Conservation (phyloP, 2,113 vertebrate species). For the Forbesichthys papilliferus region DNA sequence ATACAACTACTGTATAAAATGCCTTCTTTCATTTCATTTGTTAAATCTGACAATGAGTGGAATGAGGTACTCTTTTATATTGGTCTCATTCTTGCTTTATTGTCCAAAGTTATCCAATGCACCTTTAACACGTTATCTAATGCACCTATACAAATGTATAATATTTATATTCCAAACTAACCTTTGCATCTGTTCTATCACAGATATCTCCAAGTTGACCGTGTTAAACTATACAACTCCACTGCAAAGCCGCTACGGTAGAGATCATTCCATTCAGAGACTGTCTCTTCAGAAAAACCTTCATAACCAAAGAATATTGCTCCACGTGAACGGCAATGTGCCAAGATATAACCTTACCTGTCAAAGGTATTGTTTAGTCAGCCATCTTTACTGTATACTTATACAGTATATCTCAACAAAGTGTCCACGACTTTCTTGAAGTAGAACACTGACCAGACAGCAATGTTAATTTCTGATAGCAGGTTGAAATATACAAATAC, state of each 20-base stretch:
- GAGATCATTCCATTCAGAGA: slow-evolving; percentile 21
- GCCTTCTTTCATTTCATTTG: too few relatives aligned
- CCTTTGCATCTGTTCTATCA: slow-evolving; percentile 1
- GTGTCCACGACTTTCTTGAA: too few relatives aligned
- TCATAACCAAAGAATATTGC: slow-evolving; percentile 60
- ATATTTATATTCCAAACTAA: neutral
- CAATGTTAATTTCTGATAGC: too few relatives aligned
- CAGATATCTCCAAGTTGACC: slow-evolving; percentile 69
- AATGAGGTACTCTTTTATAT: too few relatives aligned
- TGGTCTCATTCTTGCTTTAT: too few relatives aligned
- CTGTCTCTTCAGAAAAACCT: slow-evolving; percentile 53
- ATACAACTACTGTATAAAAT: too few relatives aligned
- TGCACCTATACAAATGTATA: neutral
- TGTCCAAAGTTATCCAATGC: too few relatives aligned
- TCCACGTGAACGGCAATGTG: slow-evolving; percentile 64
- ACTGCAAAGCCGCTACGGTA: slow-evolving; percentile 27
- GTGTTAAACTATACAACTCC: slow-evolving; percentile 64
- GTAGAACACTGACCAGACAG: too few relatives aligned
- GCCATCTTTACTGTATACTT: neutral
- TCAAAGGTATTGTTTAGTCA: slow-evolving; percentile 54
- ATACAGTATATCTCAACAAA: neutral
- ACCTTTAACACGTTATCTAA: neutral
- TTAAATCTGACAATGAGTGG: too few relatives aligned
- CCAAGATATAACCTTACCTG: slow-evolving; percentile 60
- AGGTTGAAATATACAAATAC: too few relatives aligned